These are phyloP conservation scores for Musca domestica DNA, from an alignment of 1,140 invertebrate genomes.

Conservation along the genomic window DNA sequence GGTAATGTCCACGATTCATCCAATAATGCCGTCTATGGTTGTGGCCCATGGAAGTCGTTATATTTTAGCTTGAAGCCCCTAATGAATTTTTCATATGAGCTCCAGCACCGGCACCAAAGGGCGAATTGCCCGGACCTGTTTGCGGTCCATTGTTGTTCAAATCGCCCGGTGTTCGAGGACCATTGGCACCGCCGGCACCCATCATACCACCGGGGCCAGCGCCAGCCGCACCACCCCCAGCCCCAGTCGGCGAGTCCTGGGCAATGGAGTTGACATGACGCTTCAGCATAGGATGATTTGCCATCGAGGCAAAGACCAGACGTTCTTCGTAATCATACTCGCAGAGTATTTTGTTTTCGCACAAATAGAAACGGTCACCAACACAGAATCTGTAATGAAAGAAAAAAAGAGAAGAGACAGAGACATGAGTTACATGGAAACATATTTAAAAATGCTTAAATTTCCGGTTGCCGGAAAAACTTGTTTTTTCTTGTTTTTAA, in stretches of 20 bases:
- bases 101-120: constrained; percentile 45
- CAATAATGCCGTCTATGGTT: constrained; percentile 32
- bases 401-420: constrained; percentile 1
- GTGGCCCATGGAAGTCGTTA: constrained; percentile 38
- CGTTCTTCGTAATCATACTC: constrained; percentile 96
- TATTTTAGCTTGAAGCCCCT: constrained; percentile 54
- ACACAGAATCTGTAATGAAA: constrained; percentile 84
- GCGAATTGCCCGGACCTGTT: constrained; percentile 39
- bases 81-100: constrained; percentile 52
- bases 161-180: constrained; percentile 47
- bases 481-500: background rate
- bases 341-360: constrained; percentile 96
- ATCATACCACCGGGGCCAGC: constrained; percentile 28
- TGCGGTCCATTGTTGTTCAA: constrained; percentile 50
- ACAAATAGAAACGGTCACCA: constrained; percentile 92
- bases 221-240: constrained; percentile 31
- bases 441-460: constrained; percentile 12
- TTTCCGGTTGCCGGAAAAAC: constrained; percentile 10
- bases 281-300: constrained; percentile 88
- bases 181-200: constrained; percentile 33
- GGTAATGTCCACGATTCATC: constrained; percentile 46
- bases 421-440: background rate
- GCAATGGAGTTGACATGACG: constrained; percentile 66
- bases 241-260: constrained; percentile 45
- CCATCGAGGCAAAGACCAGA: constrained; percentile 87